phyloP scores from a whole-genome alignment of 2,888 invertebrate species.

The Stenodera caucasica region DNA sequence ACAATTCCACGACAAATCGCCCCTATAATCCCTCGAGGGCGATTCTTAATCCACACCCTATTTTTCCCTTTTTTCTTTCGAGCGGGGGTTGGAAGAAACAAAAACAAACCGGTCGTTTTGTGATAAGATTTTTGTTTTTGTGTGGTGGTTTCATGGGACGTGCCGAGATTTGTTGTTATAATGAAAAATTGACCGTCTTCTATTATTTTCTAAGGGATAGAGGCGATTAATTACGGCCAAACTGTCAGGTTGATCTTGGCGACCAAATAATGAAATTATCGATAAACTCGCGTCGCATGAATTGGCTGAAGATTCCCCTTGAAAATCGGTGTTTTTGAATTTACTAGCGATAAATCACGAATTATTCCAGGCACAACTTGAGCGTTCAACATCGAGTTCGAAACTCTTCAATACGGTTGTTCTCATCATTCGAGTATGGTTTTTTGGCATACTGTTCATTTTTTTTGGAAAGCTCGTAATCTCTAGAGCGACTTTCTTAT shows the following conservation, averaged over 20 bases:
- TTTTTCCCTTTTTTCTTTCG: no score
- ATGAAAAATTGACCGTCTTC: slow-evolving; percentile 13
- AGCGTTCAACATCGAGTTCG: no score
- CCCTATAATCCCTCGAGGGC: no score
- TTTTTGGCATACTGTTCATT: not conserved
- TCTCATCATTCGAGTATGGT: not conserved
- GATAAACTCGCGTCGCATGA: no score
- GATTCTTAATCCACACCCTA: no score
- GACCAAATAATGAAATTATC: slow-evolving; percentile 16
- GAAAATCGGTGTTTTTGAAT: no score
- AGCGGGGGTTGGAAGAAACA: not conserved
- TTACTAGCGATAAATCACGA: no score
- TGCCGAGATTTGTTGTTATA: slow-evolving; percentile 2
- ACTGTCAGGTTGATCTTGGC: slow-evolving; percentile 14
- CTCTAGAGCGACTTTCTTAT: not conserved
- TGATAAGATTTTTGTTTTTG: not conserved
- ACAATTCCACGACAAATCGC: no score
- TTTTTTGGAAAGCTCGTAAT: not conserved
- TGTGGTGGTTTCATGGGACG: not conserved
- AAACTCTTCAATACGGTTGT: not conserved
- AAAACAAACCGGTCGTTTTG: not conserved
- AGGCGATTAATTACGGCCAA: slow-evolving; percentile 17
- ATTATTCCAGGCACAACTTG: no score
- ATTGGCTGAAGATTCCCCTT: no score
- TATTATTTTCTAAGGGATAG: slow-evolving; percentile 12